phyloP scores from a whole-genome alignment of 2,797 vertebrate species.

The Kryptopterus vitreolus region DNA sequence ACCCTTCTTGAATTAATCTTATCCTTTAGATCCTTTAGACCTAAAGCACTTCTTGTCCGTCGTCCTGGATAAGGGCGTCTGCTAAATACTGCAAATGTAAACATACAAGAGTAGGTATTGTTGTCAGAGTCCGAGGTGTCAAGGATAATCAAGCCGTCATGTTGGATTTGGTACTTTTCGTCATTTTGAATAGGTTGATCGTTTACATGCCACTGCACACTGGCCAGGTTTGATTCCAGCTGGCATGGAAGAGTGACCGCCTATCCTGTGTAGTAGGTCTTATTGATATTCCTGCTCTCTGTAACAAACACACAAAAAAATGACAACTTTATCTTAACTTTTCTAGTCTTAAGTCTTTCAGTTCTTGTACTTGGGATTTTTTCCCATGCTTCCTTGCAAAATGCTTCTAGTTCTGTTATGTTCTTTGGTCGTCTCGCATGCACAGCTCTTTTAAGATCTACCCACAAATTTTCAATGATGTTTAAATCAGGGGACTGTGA shows the following conservation, averaged over 20 bases:
- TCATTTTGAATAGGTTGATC: conserved; percentile 45
- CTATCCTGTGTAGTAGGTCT: conserved; percentile 55
- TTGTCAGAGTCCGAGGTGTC: conserved; percentile 48
- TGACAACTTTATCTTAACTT: no score
- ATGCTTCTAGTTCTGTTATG: no score
- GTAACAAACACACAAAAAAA: conserved; percentile 15
- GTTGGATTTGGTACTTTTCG: conserved; percentile 53
- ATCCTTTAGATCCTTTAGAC: no score
- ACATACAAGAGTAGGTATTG: conserved; percentile 72
- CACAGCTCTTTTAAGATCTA: no score
- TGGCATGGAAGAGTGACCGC: conserved; percentile 65
- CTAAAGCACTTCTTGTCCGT: no score
- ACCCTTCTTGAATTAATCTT: no score
- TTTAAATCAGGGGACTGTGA: no score
- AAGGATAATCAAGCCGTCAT: conserved; percentile 66
- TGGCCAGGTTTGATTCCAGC: conserved; percentile 70
- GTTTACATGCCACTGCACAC: conserved; percentile 64
- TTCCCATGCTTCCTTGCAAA: no score
- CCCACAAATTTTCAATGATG: no score
- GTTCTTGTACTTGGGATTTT: background rate
- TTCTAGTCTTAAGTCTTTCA: background rate
- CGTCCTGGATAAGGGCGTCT: no score
- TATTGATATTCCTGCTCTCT: conserved; percentile 59
- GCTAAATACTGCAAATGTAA: no score
- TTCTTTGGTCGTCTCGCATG: no score